A percentile compares a stretch with the other conserved stretches of the same genome.
Conservation (phyloP, 2,113 vertebrate species). For the Capra hircus region DNA sequence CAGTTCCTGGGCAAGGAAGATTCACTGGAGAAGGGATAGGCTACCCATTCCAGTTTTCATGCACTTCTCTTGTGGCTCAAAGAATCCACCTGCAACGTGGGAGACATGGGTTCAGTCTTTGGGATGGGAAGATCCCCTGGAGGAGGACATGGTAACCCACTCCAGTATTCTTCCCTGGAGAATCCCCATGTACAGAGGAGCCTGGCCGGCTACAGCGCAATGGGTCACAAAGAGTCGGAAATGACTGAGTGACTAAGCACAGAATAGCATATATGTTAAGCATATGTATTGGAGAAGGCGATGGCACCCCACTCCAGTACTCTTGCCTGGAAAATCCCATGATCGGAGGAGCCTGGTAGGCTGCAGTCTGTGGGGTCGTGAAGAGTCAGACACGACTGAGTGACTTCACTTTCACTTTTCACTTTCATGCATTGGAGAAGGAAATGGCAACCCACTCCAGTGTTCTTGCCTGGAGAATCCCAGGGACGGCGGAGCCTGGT, state of each 20-base stretch:
- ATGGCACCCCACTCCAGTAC: no score
- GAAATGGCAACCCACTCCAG: no score
- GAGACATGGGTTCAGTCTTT: background rate
- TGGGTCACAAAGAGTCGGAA: background rate
- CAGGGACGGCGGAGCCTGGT: no score
- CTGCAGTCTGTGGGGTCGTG: no score
- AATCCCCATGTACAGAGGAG: background rate
- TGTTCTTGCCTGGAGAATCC: no score
- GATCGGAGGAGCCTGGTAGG: no score
- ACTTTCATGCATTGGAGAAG: no score
- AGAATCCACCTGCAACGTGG: background rate
- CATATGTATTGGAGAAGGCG: background rate
- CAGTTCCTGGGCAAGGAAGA: background rate
- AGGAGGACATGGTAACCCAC: background rate
- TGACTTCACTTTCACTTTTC: no score
- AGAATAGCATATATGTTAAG: background rate
- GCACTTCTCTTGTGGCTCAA: background rate
- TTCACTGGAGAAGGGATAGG: background rate
- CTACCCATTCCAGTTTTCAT: background rate
- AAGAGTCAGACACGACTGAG: no score
- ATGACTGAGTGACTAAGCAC: background rate
- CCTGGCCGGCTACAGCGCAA: fast-evolving
- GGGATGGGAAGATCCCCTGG: background rate
- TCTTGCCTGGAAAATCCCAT: no score
- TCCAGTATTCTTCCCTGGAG: background rate